Base-by-base conservation (phyloP, 2,113 vertebrate species). In the Tichodroma muraria region DNA sequence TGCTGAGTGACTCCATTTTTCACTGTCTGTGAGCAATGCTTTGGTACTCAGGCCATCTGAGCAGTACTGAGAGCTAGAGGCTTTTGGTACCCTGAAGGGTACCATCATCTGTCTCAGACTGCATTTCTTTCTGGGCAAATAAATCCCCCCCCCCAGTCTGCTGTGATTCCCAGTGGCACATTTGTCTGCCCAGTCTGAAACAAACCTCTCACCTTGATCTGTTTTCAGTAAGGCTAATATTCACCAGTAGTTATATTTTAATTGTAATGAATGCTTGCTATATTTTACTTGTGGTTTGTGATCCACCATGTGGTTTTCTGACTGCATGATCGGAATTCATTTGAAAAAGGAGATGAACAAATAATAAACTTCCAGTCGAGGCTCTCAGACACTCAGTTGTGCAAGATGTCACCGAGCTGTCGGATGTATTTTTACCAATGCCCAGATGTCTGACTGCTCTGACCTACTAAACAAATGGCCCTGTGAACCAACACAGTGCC, bases 381-480 rank as follows among this genome's bases (percentile, higher is more conserved):
- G 35, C 87, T 77, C 64, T 70, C 85, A 87, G 89, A 61, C 65
- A 44, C 63, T 19, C 76, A 23, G 60, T 92, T 56, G 64, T 68
- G 53, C 2, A 10, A 88, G 69, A 88, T 66, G 85, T 33, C 88
- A 83, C 82, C 5, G n/a, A 85, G 72, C 85, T 88, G 79, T 64
- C 14, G 2, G 57, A 66, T 88, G 28, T 45, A 53, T 93, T 95
- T 94, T 95, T 73, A 91, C 80, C 82, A 57, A 10, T 81, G 60
- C 92, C 94, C 85, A 84, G 82, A 93, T 37, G 52, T 76, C 83
- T 94, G 88, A 79, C 76, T 83, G 88, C 72, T 91, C 77, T 90
- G 88, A 94, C 92, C 92, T 86, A 83, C 92, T 94, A 23, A 96
- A 94, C 79, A 88, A 76, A 66, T 38, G 65, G 27, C 85, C 72